phyloP scores from a whole-genome alignment of 2,113 vertebrate genomes.

The Lycaon pictus region DNA sequence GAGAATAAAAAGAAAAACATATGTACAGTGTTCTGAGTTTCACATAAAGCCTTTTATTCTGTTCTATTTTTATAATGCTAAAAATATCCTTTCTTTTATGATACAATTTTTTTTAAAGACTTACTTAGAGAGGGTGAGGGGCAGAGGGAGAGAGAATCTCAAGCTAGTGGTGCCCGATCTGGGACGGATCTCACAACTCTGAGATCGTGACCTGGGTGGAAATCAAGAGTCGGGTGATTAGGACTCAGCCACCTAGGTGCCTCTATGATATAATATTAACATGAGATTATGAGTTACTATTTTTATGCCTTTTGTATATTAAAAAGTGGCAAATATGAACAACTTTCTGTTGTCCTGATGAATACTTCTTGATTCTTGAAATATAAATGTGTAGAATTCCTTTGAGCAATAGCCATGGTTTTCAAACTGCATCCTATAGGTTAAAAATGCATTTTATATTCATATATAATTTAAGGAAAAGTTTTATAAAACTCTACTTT shows the following conservation, averaged over 20 bases:
- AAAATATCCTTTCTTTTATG: conserved; percentile 37
- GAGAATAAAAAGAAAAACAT: conserved; percentile 31
- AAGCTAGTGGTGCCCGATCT: not conserved
- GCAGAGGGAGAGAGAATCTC: not conserved
- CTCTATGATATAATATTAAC: conserved; percentile 22
- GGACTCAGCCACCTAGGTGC: not conserved
- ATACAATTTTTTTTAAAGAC: not conserved
- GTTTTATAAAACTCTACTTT: conserved; percentile 50
- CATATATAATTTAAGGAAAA: not conserved
- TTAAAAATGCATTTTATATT: not conserved
- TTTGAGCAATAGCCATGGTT: not conserved
- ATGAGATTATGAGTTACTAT: conserved; percentile 35
- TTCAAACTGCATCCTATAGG: not conserved
- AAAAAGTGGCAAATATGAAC: conserved; percentile 55
- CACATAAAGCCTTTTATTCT: conserved; percentile 54
- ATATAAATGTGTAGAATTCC: not conserved
- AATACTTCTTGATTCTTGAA: conserved; percentile 47
- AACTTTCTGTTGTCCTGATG: not conserved
- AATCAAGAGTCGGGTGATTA: not conserved
- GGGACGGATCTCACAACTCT: not conserved
- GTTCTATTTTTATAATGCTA: conserved; percentile 47
- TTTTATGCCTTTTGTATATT: conserved; percentile 42
- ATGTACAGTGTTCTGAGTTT: conserved; percentile 43
- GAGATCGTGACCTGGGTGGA: not conserved
- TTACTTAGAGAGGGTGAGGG: not conserved